Evolutionary conservation across 2,113 vertebrate species (phyloP).

Genomic region (Lagenorhynchus albirostris): DNA sequence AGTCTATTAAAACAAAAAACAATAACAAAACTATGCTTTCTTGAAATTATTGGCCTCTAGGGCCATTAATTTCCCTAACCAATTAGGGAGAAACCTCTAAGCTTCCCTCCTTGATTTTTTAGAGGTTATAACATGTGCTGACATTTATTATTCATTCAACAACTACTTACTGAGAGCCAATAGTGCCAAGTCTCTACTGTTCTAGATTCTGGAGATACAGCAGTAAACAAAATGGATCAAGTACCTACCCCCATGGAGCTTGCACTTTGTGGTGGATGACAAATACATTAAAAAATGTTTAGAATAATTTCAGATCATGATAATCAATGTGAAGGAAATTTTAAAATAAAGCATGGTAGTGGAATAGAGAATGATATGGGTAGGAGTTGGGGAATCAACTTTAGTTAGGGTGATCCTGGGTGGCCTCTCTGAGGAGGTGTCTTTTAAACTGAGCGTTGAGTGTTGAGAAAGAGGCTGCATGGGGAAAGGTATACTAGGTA

Average conservation of each 20-base stretch:
- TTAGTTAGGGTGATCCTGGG: neutral
- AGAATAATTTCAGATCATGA: neutral
- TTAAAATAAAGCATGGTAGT: neutral
- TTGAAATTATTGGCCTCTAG: neutral
- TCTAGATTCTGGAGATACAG: neutral
- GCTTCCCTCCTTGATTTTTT: neutral
- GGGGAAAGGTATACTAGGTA: neutral
- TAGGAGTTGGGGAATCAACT: neutral
- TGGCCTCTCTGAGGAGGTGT: neutral
- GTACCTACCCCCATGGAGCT: neutral
- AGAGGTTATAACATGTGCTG: neutral
- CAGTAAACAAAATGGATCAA: neutral
- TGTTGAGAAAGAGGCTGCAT: neutral
- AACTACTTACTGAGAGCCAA: neutral
- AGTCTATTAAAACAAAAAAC: neutral
- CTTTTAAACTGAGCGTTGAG: neutral
- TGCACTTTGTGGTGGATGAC: neutral
- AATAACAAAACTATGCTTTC: neutral
- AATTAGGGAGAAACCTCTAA: neutral
- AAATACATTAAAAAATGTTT: neutral
- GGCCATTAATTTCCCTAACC: neutral
- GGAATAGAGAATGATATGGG: neutral
- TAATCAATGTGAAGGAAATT: neutral
- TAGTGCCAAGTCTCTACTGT: neutral
- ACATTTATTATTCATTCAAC: neutral